phyloP scores from a whole-genome alignment of 1,140 invertebrate species.

The Sycophila sp. region DNA sequence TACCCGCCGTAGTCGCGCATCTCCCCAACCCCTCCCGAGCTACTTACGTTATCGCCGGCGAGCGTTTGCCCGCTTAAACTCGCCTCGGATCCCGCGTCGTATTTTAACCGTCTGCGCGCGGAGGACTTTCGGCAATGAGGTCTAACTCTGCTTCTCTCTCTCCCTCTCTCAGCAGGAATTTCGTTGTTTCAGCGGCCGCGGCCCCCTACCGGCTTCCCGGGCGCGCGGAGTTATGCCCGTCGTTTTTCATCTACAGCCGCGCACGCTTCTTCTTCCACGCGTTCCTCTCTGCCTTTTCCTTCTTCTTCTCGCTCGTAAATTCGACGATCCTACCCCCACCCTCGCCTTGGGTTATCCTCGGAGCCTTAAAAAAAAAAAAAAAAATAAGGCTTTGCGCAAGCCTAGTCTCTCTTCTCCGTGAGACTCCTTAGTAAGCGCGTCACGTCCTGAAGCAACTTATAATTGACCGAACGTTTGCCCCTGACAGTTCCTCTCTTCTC shows the following conservation, averaged over 20 bases:
- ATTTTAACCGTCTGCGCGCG: conserved; percentile 7
- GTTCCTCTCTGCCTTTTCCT: neutral
- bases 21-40: too few species aligned
- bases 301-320: conserved; percentile 11
- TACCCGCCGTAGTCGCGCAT: neutral
- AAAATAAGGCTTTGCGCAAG: neutral
- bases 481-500: conserved; percentile 48
- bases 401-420: conserved; percentile 1
- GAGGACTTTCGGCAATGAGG: neutral
- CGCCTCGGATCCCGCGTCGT: neutral
- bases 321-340: neutral
- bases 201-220: too few species aligned
- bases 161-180: neutral
- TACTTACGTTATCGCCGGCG: too few species aligned
- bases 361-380: neutral
- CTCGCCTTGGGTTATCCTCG: neutral
- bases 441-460: conserved; percentile 55
- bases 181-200: conserved; percentile 16
- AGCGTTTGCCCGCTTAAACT: too few species aligned
- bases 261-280: neutral
- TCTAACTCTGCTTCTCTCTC: neutral
- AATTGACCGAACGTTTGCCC: conserved; percentile 57
- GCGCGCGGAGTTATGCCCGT: neutral
- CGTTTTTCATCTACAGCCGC: conserved; percentile 15
- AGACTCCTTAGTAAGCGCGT: conserved; percentile 34